Evolutionary conservation across 2,888 invertebrate species (phyloP).

Genomic region (Hesperia comma): DNA sequence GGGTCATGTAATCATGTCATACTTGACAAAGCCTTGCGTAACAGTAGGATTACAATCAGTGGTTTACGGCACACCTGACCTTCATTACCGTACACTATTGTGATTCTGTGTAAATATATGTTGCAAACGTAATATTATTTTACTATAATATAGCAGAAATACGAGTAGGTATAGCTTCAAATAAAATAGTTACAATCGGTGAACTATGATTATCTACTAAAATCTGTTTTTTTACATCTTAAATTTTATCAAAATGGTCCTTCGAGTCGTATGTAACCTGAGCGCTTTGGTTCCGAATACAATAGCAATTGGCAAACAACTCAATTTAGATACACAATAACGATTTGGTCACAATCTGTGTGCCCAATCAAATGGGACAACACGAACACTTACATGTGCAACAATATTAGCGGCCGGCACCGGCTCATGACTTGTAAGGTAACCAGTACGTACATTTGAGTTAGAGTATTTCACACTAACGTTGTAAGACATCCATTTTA

Average conservation of each 20-base stretch:
- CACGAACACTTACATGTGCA: slow-evolving; percentile 7
- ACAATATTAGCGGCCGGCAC: slow-evolving; percentile 13
- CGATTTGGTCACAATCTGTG: slow-evolving; percentile 11
- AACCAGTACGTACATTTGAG: neutral
- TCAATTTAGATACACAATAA: slow-evolving; percentile 13
- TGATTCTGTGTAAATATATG: too few relatives aligned
- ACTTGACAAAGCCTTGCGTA: slow-evolving; percentile 7
- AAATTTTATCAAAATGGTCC: neutral
- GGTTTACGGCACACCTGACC: neutral
- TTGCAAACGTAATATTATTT: too few relatives aligned
- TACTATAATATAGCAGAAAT: too few relatives aligned
- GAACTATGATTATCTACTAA: too few relatives aligned
- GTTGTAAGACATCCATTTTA: too few relatives aligned
- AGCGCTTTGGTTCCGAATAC: neutral
- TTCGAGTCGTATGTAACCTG: neutral
- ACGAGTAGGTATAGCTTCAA: too few relatives aligned
- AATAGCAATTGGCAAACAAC: slow-evolving; percentile 2
- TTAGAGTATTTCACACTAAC: slow-evolving; percentile 1
- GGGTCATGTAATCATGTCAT: slow-evolving; percentile 2
- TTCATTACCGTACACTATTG: neutral
- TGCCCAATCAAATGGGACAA: slow-evolving; percentile 15
- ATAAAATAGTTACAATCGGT: too few relatives aligned
- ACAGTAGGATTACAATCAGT: slow-evolving; percentile 5
- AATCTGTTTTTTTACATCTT: too few relatives aligned
- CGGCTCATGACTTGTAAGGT: slow-evolving; percentile 2